Base-by-base conservation (phyloP, 35 echinoderm and acorn worm genomes). In the Patiria miniata region DNA sequence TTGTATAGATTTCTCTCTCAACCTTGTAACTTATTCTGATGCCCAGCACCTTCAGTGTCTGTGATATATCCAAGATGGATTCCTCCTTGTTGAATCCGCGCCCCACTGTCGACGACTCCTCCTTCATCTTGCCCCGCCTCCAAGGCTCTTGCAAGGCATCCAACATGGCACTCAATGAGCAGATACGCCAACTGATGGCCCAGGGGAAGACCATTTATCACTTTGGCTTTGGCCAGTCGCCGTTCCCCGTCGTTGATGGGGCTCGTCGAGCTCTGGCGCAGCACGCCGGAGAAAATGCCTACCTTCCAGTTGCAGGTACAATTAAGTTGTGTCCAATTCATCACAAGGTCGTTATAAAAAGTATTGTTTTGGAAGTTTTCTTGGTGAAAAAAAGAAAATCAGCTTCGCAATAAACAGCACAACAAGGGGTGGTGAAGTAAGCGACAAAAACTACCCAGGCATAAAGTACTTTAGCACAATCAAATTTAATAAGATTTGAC, bases 171-270 rank as follows among this genome's bases (percentile, higher is more conserved):
- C 89, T 94, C 61, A 99, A 99, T 78, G 96, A 99, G 73, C 51
- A 61, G 17, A 82, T 99, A 15, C 78, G 76, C 39, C 91, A 99
- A 57, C 55, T 89, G 86, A 91, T 87, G 7, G 86, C 86, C 14
- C 81, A 91, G 0, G 96, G 96, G 4, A 9, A 93, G 19, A 76
- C 91, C 8, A 68, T 99, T 7, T 92, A 99, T 50, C 96, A 99
- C 44, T 87, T 99, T 50, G 96, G 81, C 29, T 99, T 99, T 94
- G 96, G 96, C 26, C 96, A 99, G 79, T 94, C 92, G 18, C 96
- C 96, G 0, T 99, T 99, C 77, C 96, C 96, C 21, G 86, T 94
- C 7, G 61, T 91, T 39, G 58, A 76, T 16, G 77, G 89, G 14
- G 96, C 92, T 38, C 39, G 77, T 16, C 90, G 92, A 39, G 89